Conservation (phyloP, 1,140 invertebrate genomes). For the Drosophila ironensis region DNA sequence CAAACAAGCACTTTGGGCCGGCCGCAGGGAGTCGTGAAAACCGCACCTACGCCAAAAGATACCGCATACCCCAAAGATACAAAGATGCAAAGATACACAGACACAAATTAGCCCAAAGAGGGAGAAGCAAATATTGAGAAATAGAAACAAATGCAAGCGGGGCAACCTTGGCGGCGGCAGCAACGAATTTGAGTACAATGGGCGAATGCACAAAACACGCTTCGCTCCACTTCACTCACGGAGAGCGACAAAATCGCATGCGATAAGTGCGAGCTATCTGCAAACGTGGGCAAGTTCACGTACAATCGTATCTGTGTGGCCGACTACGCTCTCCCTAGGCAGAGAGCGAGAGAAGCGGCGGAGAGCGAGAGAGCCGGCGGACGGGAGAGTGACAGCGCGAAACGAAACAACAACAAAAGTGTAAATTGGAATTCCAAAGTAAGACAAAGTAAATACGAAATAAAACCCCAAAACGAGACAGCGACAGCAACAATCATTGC, state of each 20-base stretch:
- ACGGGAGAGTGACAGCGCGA: constrained; percentile 30
- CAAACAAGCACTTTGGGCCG: neutral
- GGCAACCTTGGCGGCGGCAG: constrained; percentile 52
- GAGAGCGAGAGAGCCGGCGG: constrained; percentile 3
- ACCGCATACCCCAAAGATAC: constrained; percentile 19
- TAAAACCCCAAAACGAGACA: constrained; percentile 52
- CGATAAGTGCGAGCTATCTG: constrained; percentile 43
- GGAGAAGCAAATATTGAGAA: neutral
- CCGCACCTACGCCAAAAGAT: constrained; percentile 43
- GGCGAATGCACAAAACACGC: constrained; percentile 6
- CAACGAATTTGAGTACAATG: constrained; percentile 17
- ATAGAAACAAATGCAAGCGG: constrained; percentile 41
- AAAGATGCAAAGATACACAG: constrained; percentile 4
- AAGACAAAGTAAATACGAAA: constrained; percentile 73
- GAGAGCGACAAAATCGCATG: constrained; percentile 42
- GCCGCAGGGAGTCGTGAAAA: neutral
- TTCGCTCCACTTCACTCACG: constrained; percentile 8
- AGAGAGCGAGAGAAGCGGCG: neutral
- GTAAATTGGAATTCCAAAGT: constrained; percentile 81
- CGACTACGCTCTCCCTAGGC: neutral
- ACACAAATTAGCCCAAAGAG: neutral
- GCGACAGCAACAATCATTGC: constrained; percentile 20
- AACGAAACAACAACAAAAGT: constrained; percentile 73
- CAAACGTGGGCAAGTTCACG: constrained; percentile 37
- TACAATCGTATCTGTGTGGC: constrained; percentile 52